A percentile compares a stretch with the other conserved stretches of the same genome.
These are phyloP conservation scores for Hirundichthys speculiger DNA, from an alignment of 2,113 vertebrate species.

Conservation along the genomic window DNA sequence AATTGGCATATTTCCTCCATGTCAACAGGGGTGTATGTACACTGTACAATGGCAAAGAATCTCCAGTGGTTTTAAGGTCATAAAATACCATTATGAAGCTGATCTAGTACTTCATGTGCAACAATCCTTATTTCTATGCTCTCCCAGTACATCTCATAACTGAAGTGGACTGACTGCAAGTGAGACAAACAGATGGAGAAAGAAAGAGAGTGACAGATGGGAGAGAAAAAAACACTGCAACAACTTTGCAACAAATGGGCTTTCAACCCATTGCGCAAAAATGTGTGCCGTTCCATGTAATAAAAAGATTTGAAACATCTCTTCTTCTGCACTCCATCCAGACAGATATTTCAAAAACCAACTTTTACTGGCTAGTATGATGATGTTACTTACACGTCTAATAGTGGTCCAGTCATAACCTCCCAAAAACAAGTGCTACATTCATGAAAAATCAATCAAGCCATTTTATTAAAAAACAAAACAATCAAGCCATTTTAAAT, in stretches of 20 bases:
- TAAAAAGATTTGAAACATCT: conserved; percentile 9
- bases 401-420: too few species aligned
- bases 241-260: conserved; percentile 30
- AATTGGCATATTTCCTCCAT: conserved; percentile 8
- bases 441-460: too few species aligned
- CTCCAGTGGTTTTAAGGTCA: neutral
- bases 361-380: neutral
- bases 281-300: conserved; percentile 1
- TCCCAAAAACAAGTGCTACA: too few species aligned
- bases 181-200: conserved; percentile 24
- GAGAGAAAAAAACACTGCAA: neutral
- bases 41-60: neutral
- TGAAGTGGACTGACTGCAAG: conserved; percentile 8
- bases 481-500: too few species aligned
- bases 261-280: conserved; percentile 10
- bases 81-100: conserved; percentile 8
- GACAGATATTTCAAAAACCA: neutral
- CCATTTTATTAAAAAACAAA: too few species aligned
- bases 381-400: neutral
- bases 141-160: conserved; percentile 4
- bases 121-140: conserved; percentile 4
- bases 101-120: neutral
- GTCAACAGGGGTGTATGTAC: conserved; percentile 2
- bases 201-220: conserved; percentile 13
- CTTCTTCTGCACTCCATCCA: neutral